Base-by-base conservation (phyloP, 2,888 invertebrate species). In the Zhuqinia jingwanae region DNA sequence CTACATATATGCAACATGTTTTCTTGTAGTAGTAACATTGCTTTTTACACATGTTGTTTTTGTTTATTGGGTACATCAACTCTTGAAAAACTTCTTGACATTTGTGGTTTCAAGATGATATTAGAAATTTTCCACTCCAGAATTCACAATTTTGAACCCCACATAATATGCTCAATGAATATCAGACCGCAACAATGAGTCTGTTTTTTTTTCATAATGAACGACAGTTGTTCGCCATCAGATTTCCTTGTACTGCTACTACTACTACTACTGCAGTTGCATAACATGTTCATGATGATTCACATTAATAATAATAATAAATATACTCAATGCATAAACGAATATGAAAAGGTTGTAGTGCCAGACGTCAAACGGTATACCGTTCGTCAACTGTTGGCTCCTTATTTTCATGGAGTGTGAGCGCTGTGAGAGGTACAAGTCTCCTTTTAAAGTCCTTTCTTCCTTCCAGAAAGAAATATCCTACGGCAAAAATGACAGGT, bases 401-500 rank as follows among this genome's bases (percentile, higher is more conserved):
- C 20, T 60, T 3, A 36, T 36, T 36, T 36, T 36, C 36, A 36
- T 36, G 36, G 5, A 36, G 8, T 36, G 36, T n/a, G n/a, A n/a
- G n/a, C n/a, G n/a, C n/a, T n/a, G 36, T 36, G 5, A 8, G 36
- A n/a, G 15, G 13, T 15, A 36, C 5, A 58, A 36, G 45, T 56
- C 47, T 13, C 25, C 58, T 6, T 81, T 81, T 45, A 81, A 73
- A 70, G 10, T 68, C 58, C n/a, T 77, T 30, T n/a, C 42, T 77
- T 60, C 60, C 77, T 77, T 77, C 65, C 58, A 76, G 75, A 63
- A 50, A 83, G 75, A 63, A 50, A 83, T 76, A 50, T 76, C 50
- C 82, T 75, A 53, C 17, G 82, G 82, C 75, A 68, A 56, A 6
- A 80, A 56, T 68, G 82, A 82, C 82, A 82, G 82, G 82, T 82